Conservation (phyloP, 2,888 invertebrate species). For the Ichneumoninae sp. region DNA sequence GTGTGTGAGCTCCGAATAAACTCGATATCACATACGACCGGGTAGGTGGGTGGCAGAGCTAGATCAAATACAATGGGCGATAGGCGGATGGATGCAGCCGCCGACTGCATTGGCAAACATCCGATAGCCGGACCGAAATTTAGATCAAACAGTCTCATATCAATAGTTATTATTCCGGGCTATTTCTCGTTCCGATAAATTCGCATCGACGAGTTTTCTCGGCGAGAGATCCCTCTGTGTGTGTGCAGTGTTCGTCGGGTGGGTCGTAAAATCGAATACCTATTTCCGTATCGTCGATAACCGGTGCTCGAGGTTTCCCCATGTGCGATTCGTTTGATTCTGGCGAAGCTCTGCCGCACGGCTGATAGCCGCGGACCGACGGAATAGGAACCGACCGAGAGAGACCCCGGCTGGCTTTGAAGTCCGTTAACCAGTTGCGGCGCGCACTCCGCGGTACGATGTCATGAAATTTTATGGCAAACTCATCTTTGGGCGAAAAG, state of each 20-base stretch:
- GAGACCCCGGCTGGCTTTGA: conserved; percentile 4
- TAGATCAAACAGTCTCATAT: conserved; percentile 39
- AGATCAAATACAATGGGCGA: conserved; percentile 1
- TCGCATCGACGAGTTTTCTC: conserved; percentile 35
- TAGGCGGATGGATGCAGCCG: not conserved
- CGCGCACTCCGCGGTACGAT: conserved; percentile 19
- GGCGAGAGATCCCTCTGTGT: not conserved
- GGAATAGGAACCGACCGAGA: conserved; percentile 11
- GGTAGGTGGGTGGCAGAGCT: not conserved
- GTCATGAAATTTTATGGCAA: conserved; percentile 30
- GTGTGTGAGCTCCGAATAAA: not conserved
- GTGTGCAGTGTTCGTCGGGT: conserved; percentile 5
- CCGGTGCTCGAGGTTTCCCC: conserved; percentile 22
- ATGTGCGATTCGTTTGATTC: conserved; percentile 58
- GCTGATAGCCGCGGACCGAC: not conserved
- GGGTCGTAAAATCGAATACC: conserved; percentile 27
- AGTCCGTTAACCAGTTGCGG: conserved; percentile 40
- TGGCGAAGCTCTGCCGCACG: not conserved
- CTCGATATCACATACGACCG: not conserved
- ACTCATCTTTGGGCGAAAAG: conserved; percentile 10
- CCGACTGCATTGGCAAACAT: not conserved
- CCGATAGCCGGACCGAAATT: conserved; percentile 13
- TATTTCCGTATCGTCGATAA: conserved; percentile 46
- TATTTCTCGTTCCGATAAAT: conserved; percentile 33
- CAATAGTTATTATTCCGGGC: not conserved